Percentiles rank a stretch among this genome's conserved stretches.
Conservation (phyloP, 1,140 invertebrate species). For the Myzus persicae region DNA sequence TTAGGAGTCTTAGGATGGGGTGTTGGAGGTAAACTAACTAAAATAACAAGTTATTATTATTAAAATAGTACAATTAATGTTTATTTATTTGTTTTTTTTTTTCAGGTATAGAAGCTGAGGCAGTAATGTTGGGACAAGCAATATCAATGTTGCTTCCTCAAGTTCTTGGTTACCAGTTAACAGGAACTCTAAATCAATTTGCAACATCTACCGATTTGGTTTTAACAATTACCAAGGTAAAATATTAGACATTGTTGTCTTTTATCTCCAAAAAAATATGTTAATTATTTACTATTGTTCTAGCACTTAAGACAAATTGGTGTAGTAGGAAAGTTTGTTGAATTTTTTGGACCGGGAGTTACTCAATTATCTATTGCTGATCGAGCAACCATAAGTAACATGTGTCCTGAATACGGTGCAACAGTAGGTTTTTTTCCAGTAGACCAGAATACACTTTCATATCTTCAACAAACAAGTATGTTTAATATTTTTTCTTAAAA, state of each 20-base stretch:
- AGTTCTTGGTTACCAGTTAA: conserved; percentile 93
- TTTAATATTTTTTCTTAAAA: conserved; percentile 49
- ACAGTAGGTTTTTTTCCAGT: conserved; percentile 97
- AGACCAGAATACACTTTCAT: conserved; percentile 84
- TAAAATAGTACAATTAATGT: background rate
- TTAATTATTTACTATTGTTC: background rate
- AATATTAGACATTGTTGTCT: conserved; percentile 42
- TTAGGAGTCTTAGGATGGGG: conserved; percentile 82
- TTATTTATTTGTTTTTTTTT: background rate
- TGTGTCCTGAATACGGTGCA: conserved; percentile 98
- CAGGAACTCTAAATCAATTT: conserved; percentile 80
- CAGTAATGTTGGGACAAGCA: conserved; percentile 92
- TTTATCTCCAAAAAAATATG: background rate
- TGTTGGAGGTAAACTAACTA: conserved; percentile 69
- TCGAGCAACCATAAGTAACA: conserved; percentile 92
- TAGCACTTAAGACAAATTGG: conserved; percentile 91
- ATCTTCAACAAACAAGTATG: conserved; percentile 89
- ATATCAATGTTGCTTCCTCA: conserved; percentile 96
- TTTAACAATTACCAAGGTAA: conserved; percentile 94
- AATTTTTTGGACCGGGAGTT: conserved; percentile 96
- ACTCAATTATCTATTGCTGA: conserved; percentile 91
- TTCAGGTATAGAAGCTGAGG: conserved; percentile 84
- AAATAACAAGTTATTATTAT: background rate
- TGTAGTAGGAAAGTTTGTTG: conserved; percentile 98
- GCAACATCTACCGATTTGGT: conserved; percentile 98